These are phyloP conservation scores for Danio tinwini DNA, from an alignment of 2,797 vertebrate species.

Conservation along the genomic window DNA sequence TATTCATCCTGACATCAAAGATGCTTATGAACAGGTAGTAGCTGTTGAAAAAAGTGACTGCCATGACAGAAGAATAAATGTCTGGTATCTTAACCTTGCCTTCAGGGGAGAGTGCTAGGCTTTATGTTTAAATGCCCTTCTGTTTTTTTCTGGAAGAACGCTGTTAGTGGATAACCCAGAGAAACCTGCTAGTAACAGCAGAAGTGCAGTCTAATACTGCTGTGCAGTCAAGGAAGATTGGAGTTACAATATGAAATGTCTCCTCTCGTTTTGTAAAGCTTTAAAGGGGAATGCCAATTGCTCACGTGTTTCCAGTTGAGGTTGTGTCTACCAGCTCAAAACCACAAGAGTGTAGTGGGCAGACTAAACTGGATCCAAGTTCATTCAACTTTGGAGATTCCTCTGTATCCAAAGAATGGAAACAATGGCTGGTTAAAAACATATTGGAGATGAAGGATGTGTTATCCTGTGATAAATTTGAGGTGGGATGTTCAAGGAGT, in stretches of 20 bases:
- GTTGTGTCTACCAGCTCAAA: neutral
- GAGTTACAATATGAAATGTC: constrained; percentile 1
- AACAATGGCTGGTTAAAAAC: neutral
- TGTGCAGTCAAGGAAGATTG: neutral
- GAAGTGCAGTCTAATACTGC: neutral
- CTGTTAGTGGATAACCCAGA: neutral
- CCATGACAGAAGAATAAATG: neutral
- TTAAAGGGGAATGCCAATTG: constrained; percentile 3
- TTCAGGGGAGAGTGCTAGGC: neutral
- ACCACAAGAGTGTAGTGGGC: neutral
- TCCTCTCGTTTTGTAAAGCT: neutral
- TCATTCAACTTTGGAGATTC: neutral
- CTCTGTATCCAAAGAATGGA: neutral
- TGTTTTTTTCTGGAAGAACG: neutral
- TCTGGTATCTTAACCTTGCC: neutral
- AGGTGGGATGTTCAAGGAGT: neutral
- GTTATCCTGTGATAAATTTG: neutral
- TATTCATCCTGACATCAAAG: neutral
- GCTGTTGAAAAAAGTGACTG: neutral
- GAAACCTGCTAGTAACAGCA: neutral
- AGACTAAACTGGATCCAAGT: neutral
- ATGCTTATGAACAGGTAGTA: neutral
- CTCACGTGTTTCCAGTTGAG: neutral
- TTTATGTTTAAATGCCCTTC: neutral
- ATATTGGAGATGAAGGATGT: constrained; percentile 8